Evolutionary conservation across 2,888 invertebrate species (phyloP), one percentile per base, ranked within the genome.

Genomic region (Tenthredo amoena): DNA sequence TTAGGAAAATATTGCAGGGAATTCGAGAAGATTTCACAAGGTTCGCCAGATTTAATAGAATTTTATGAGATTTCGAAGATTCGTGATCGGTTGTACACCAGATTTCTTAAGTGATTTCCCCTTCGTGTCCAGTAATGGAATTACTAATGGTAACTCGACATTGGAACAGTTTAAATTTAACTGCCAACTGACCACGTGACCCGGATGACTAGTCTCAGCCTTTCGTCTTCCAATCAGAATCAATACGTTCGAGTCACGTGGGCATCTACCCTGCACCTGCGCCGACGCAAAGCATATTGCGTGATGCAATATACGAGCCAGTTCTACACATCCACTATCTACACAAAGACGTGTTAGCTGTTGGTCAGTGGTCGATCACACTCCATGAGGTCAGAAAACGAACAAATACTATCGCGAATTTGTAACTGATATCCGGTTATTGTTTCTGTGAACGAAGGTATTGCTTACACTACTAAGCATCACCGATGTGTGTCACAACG

Each of bases 171-270:
- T 79, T 34, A 40, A 81, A 62, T n/a, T n/a, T 37, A 37, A 40
- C 40, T 74, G 40, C 40, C 40, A 15, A n/a, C 37, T n/a, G 77
- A 12, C 40, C 62, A 40, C 40, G 40, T 81, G 62, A 1, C 81
- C 7, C 50, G 62, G 18, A n/a, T 62, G 40, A 21, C n/a, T 50
- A n/a, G 31, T 76, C 26, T 31, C 34, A 34, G 6, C 5, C n/a
- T 0, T 34, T 9, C 9, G 10, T 58, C 58, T 26, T 62, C 81
- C 81, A 81, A 81, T 81, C 62, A 62, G 40, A 81, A 81, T 81
- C 81, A 81, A 81, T 81, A 81, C 21, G 5, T 26, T 2, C 21
- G 40, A 12, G 21, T 40, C 81, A 81, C 81, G 81, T 81, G 81
- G 31, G n/a, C 21, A 9, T 15, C 7, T 40, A 47, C 12, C 15